Evolutionary conservation across 2,113 vertebrate genomes (phyloP), one percentile per base, ranked within the genome.

Genomic region (Poeciliopsis prolifica): DNA sequence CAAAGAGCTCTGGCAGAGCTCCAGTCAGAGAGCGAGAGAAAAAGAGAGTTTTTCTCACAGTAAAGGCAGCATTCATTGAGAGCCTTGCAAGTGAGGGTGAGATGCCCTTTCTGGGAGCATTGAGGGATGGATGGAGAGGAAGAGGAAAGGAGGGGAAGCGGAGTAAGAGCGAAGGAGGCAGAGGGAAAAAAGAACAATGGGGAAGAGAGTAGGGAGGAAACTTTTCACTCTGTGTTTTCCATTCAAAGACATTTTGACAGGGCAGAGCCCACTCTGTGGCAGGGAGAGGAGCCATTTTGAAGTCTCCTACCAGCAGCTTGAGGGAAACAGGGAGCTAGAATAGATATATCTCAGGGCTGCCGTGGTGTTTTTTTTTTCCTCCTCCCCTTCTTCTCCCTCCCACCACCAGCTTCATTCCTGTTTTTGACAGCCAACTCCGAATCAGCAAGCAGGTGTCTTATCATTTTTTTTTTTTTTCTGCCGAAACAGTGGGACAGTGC

Each of bases 241-340:
- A 91, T 86, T 89, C 80, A 91, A 91, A 92, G 88, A 92, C 91
- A 77, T 90, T 88, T 91, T 93, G 92, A 93, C 91, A 93, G 91
- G 91, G 86, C 87, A 80, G 87, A 89, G 88, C 89, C 89, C 76
- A 84, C 86, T 90, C 89, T 79, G 80, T 90, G 91, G 85, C 86
- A 80, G 77, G 79, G 87, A 88, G 81, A 84, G 87, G 72, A 91
- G 91, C 91, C 90, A 93, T 92, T 92, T 91, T 93, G 88, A 91
- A 93, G 92, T 92, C 91, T 92, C 91, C 91, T 89, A 92, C 91
- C 88, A 54, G 87, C 89, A 90, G 87, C 89, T 87, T 82, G 87
- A 90, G 91, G 87, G 88, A 88, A 90, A 87, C 75, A n/a, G 84
- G 88, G 86, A 92, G 92, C 87, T 84, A 89, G 88, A 91, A 92